phyloP scores from a whole-genome alignment of 2,888 invertebrate species.

The Tipula unca region DNA sequence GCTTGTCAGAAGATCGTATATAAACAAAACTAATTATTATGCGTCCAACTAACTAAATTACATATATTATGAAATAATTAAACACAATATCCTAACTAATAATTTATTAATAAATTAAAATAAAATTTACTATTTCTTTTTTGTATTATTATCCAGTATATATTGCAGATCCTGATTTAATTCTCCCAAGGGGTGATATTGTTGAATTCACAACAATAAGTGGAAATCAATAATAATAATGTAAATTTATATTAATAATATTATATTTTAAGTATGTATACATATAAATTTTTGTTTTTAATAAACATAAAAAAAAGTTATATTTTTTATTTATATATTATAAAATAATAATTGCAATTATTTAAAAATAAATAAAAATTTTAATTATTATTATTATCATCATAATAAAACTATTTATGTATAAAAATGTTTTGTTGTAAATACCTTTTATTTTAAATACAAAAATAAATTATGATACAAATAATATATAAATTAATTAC shows the following conservation, averaged over 20 bases:
- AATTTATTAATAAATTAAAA: background rate
- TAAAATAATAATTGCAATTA: background rate
- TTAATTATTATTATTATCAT: background rate
- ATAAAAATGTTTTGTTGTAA: background rate
- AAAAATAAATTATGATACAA: background rate
- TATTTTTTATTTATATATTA: background rate
- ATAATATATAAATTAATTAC: background rate
- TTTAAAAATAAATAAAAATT: background rate
- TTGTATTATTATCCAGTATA: constrained; percentile 35
- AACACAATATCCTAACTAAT: background rate
- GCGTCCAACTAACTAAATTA: background rate
- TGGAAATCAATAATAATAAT: constrained; percentile 29
- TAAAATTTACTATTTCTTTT: background rate
- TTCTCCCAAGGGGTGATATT: constrained; percentile 42
- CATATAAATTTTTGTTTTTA: background rate
- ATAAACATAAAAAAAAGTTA: background rate
- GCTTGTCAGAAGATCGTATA: background rate
- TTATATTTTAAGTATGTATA: background rate
- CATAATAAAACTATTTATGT: background rate
- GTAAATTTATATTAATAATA: background rate
- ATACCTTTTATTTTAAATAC: background rate
- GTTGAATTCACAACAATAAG: constrained; percentile 41
- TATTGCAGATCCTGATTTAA: constrained; percentile 44
- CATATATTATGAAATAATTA: too few relatives aligned
- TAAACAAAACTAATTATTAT: too few relatives aligned